Percentiles rank a stretch among this genome's conserved stretches.
Evolutionary conservation across 2,888 invertebrate species (phyloP).

Genomic region (Abscondita cerata): DNA sequence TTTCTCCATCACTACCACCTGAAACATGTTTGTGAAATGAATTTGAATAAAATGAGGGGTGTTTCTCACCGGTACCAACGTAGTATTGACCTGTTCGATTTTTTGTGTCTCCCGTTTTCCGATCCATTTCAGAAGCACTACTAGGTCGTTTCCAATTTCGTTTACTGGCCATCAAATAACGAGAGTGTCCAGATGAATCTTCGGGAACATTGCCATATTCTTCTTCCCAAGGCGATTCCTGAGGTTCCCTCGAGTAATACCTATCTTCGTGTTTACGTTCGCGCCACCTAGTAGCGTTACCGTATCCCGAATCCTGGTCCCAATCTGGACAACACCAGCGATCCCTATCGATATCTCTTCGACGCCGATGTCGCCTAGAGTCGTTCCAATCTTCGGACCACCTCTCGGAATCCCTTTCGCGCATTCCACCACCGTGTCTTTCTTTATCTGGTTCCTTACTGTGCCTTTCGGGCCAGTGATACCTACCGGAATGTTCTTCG

Average conservation of each 20-base stretch:
- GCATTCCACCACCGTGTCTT: slow-evolving; percentile 40
- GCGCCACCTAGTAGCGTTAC: slow-evolving; percentile 49
- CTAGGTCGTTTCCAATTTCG: slow-evolving; percentile 64
- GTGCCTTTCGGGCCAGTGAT: slow-evolving; percentile 45
- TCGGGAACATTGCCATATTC: slow-evolving; percentile 61
- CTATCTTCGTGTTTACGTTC: slow-evolving; percentile 58
- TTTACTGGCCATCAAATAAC: slow-evolving; percentile 50
- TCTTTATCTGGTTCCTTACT: slow-evolving; percentile 48
- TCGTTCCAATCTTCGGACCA: slow-evolving; percentile 50
- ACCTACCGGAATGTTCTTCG: slow-evolving; percentile 50
- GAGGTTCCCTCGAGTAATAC: slow-evolving; percentile 55
- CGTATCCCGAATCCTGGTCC: slow-evolving; percentile 60
- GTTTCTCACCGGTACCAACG: slow-evolving; percentile 41
- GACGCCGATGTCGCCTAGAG: slow-evolving; percentile 48
- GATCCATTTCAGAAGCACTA: slow-evolving; percentile 65
- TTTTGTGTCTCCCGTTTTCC: slow-evolving; percentile 58
- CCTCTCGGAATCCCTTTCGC: slow-evolving; percentile 44
- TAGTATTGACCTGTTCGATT: slow-evolving; percentile 47
- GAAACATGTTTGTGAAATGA: too few species aligned
- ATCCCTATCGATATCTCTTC: slow-evolving; percentile 54
- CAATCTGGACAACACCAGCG: slow-evolving; percentile 62
- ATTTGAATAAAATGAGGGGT: too few species aligned
- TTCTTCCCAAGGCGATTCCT: slow-evolving; percentile 67
- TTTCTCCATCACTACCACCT: slow-evolving; percentile 65
- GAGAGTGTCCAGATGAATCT: slow-evolving; percentile 45